Conservation (phyloP, 37 sponge, comb jelly and placozoan species). For the Petrosia ficiformis region DNA sequence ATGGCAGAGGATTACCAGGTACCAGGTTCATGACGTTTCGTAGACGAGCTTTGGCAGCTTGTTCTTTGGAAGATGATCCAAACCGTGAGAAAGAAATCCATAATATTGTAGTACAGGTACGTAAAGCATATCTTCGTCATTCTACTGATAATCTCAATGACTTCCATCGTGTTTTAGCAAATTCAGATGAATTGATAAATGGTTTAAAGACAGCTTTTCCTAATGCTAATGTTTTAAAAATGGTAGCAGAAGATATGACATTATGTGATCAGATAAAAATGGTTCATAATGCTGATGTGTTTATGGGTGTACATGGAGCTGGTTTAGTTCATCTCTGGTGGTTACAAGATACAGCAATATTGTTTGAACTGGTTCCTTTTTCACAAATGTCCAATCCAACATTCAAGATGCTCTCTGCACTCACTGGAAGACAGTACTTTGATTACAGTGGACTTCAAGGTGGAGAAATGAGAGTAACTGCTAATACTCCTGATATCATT, state of each 20-base stretch:
- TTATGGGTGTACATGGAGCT: conserved; percentile 74
- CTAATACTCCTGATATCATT: conserved; percentile 6
- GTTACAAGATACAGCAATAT: conserved; percentile 44
- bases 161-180: conserved; percentile 54
- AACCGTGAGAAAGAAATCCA: neutral
- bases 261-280: conserved; percentile 58
- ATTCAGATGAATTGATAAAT: conserved; percentile 38
- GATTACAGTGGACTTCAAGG: conserved; percentile 1
- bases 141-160: conserved; percentile 8
- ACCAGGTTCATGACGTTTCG: conserved; percentile 41
- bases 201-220: conserved; percentile 23
- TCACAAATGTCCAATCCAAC: conserved; percentile 42
- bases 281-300: conserved; percentile 46
- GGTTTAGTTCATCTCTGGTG: conserved; percentile 82
- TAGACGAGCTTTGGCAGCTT: conserved; percentile 44
- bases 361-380: conserved; percentile 57
- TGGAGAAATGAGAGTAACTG: neutral
- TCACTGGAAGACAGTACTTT: conserved; percentile 49
- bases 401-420: conserved; percentile 40
- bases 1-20: conserved; percentile 24
- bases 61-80: conserved; percentile 35
- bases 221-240: conserved; percentile 7
- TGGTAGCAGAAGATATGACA: conserved; percentile 42
- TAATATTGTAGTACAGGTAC: conserved; percentile 32
- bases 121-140: conserved; percentile 54